These are phyloP conservation scores for Carapus acus DNA, from an alignment of 2,797 vertebrate species.

Conservation along the genomic window DNA sequence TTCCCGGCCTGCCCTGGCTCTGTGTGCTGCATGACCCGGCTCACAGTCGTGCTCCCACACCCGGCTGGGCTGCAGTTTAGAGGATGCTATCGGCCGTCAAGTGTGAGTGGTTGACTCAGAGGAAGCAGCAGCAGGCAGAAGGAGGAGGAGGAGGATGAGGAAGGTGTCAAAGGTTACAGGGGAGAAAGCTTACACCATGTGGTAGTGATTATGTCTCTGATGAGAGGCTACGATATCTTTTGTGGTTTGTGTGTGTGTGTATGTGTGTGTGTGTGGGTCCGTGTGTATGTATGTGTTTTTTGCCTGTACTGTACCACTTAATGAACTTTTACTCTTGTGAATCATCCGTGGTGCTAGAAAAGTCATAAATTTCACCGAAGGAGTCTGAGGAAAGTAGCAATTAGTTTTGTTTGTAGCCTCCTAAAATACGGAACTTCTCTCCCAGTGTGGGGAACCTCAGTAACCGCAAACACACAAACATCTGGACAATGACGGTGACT, in stretches of 20 bases:
- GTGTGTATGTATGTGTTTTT: conserved; percentile 18
- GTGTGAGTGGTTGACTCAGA: conserved; percentile 4
- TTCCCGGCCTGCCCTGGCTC: conserved; percentile 36
- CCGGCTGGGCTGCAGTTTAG: conserved; percentile 45
- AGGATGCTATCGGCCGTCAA: conserved; percentile 52
- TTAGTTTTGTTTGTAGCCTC: too few species aligned
- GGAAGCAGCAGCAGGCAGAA: too few species aligned
- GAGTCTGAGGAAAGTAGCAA: too few species aligned
- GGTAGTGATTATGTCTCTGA: conserved; percentile 67
- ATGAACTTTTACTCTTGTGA: background rate
- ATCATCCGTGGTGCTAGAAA: background rate
- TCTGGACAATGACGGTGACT: conserved; percentile 33
- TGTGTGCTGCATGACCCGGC: conserved; percentile 42
- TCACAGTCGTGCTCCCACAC: conserved; percentile 36
- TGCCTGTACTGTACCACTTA: background rate
- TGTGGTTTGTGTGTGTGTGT: conserved; percentile 2
- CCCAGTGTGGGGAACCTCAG: too few species aligned
- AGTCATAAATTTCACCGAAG: too few species aligned
- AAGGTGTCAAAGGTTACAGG: conserved; percentile 62
- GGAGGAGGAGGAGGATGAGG: conserved; percentile 18
- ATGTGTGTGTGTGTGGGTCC: conserved; percentile 25
- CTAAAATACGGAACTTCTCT: too few species aligned
- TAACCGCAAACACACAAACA: conserved; percentile 9
- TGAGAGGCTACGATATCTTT: conserved; percentile 41
- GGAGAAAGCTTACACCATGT: conserved; percentile 58